Evolutionary conservation across 2,888 invertebrate genomes (phyloP), one percentile per base, ranked within the genome.

Genomic region (Caenorhabditis afra): DNA sequence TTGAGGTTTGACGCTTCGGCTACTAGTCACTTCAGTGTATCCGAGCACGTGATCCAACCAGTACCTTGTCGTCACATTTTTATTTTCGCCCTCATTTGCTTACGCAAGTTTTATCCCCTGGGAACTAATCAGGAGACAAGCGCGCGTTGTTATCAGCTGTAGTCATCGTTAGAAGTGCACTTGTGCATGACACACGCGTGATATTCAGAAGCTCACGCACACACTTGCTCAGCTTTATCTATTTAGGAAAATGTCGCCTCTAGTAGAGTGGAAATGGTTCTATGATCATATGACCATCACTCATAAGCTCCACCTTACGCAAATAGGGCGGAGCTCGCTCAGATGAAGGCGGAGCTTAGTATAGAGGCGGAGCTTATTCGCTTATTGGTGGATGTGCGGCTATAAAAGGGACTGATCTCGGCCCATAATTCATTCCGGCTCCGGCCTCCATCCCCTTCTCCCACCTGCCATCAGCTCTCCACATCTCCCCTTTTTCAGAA

Each of bases 271-370:
- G 10, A 23, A 39, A 16, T 52, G 39, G 64, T 64, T 64, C 64
- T 64, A n/a, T 64, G 64, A 52, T 64, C 64, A 50, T 20, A 39
- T 5, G 37, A n/a, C 10, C 7, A 64, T 39, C 39, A 39, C 39
- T 39, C 10, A 22, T 1, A 1, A 10, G n/a, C 58, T 45, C 58
- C 58, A 45, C 58, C 58, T 44, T 44, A 58, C 11, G 22, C 41
- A n/a, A n/a, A 20, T n/a, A 35, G 12, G 37, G 59, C 7, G 29
- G n/a, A n/a, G n/a, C n/a, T n/a, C n/a, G n/a, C n/a, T n/a, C n/a
- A n/a, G n/a, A n/a, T n/a, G 16, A 45, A 45, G 47, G 64, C 50
- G 64, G 50, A 23, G 64, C 64, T n/a, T 64, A 23, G 7, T 5
- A 22, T 7, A 8, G 10, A 37, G 1, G 23, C 4, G 39, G 39